Evolutionary conservation across 1,140 invertebrate genomes (phyloP).

Genomic region (Heliconius hewitsoni): DNA sequence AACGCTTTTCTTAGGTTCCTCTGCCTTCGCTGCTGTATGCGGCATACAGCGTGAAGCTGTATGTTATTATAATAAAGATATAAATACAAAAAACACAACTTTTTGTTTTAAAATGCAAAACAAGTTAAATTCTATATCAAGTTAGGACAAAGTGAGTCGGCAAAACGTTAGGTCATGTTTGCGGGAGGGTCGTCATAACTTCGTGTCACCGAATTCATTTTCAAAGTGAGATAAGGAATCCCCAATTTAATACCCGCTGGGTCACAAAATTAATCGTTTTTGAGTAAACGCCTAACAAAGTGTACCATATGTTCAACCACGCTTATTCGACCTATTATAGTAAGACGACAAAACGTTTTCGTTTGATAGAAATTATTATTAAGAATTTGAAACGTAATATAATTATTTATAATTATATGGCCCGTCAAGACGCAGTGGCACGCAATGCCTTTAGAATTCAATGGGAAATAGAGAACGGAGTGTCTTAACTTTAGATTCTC

Average conservation of each 20-base stretch:
- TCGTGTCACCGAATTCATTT: constrained; percentile 34
- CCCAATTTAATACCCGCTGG: constrained; percentile 21
- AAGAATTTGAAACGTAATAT: background rate
- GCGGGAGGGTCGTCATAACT: constrained; percentile 24
- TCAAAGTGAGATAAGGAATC: constrained; percentile 31
- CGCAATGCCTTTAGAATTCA: too few relatives aligned
- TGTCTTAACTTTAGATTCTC: too few relatives aligned
- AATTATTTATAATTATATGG: too few relatives aligned
- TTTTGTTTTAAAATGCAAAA: constrained; percentile 5
- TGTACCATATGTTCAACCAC: constrained; percentile 6
- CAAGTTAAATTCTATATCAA: background rate
- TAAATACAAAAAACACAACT: background rate
- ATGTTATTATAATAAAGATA: background rate
- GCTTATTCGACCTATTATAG: constrained; percentile 14
- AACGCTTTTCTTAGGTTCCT: too few relatives aligned
- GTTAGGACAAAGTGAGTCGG: constrained; percentile 5
- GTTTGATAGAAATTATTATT: background rate
- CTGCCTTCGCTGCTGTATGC: too few relatives aligned
- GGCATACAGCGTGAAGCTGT: too few relatives aligned
- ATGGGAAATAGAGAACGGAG: too few relatives aligned
- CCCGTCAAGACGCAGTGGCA: too few relatives aligned
- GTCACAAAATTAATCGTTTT: constrained; percentile 26
- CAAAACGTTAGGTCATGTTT: constrained; percentile 25
- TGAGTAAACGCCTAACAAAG: constrained; percentile 23
- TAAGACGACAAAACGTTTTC: background rate